phyloP scores from a whole-genome alignment of 2,113 vertebrate genomes.

The Albula goreensis region DNA sequence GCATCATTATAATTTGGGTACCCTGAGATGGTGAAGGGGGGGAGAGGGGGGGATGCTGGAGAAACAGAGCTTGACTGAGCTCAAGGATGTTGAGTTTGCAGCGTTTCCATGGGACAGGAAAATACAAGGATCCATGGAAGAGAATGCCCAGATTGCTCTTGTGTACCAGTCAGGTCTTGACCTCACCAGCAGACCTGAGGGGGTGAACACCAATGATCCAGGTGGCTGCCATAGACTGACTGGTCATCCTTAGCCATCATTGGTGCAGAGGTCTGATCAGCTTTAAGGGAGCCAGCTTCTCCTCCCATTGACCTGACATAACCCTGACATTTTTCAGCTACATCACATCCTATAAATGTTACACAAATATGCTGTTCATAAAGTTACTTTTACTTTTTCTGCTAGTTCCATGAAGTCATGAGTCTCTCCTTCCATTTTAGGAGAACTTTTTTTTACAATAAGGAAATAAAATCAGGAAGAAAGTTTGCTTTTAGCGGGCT shows the following conservation, averaged over 20 bases:
- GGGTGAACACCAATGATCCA: background rate
- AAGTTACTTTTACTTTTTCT: no score
- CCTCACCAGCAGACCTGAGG: background rate
- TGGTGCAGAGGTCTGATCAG: background rate
- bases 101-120: background rate
- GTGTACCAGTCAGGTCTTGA: background rate
- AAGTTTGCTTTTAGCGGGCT: no score
- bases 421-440: no score
- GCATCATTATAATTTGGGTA: slow-evolving; percentile 47
- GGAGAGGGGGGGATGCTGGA: background rate
- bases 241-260: background rate
- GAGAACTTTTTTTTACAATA: no score
- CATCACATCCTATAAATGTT: no score
- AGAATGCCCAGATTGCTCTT: background rate
- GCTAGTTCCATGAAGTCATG: no score
- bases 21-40: background rate
- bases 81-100: background rate
- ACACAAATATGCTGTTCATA: no score
- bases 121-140: background rate
- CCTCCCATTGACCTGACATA: no score
- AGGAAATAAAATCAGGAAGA: no score
- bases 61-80: background rate
- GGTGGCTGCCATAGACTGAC: background rate
- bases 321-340: no score
- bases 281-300: background rate